Percentiles rank a stretch among this genome's conserved stretches.
These are phyloP conservation scores for Drosophila formosana DNA, from an alignment of 2,888 invertebrate genomes.

Conservation along the genomic window DNA sequence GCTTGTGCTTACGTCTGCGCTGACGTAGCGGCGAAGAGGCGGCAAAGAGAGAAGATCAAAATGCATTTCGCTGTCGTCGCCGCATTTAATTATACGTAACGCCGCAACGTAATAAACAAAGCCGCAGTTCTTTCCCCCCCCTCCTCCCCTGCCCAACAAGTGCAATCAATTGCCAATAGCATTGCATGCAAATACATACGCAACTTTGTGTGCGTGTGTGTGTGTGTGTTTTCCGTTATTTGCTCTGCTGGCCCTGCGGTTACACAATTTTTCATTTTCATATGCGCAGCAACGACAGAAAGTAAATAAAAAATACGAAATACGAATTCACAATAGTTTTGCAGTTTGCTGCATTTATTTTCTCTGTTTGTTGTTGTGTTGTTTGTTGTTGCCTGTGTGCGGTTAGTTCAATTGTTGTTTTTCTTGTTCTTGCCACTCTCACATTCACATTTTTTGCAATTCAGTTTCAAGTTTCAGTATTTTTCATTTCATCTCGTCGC, in stretches of 20 bases:
- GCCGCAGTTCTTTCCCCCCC: slow-evolving; percentile 7
- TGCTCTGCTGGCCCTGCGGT: slow-evolving; percentile 66
- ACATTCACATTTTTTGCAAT: slow-evolving; percentile 21
- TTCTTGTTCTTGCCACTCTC: slow-evolving; percentile 3
- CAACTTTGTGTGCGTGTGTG: slow-evolving; percentile 4
- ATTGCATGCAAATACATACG: slow-evolving; percentile 9
- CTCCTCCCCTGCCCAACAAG: neutral
- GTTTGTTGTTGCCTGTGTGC: neutral
- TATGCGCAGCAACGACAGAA: slow-evolving; percentile 32
- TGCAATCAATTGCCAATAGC: slow-evolving; percentile 27
- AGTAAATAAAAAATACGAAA: slow-evolving; percentile 3
- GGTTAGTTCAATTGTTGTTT: slow-evolving; percentile 19
- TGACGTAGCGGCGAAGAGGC: neutral
- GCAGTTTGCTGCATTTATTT: slow-evolving; percentile 61
- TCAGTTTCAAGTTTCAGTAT: slow-evolving; percentile 28
- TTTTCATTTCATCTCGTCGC: slow-evolving; percentile 28
- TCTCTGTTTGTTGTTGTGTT: neutral
- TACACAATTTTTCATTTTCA: slow-evolving; percentile 74
- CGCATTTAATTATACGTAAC: slow-evolving; percentile 63
- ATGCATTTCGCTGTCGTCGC: slow-evolving; percentile 16
- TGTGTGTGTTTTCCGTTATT: slow-evolving; percentile 46
- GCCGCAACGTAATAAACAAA: slow-evolving; percentile 43
- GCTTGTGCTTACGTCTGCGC: too few relatives aligned
- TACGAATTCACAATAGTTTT: slow-evolving; percentile 67
- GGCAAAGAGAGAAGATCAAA: neutral